Evolutionary conservation across 2,113 vertebrate species (phyloP), one percentile per base, ranked within the genome.

Genomic region (Turdus rufiventris): DNA sequence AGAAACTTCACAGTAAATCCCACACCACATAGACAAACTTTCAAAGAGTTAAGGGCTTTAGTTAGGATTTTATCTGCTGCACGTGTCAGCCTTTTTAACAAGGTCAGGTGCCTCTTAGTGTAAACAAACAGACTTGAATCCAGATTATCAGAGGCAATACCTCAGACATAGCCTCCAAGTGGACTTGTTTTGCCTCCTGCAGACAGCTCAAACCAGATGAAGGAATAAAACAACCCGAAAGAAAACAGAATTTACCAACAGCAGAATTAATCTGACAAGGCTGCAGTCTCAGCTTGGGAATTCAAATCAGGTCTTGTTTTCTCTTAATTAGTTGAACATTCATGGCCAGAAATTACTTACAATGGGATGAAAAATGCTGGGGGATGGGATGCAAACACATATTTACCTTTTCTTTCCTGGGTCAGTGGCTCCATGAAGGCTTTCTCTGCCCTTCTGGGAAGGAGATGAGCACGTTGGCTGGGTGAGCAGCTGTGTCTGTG

Each of bases 391-490:
- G 62, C 20, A 88, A 72, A 38, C 11, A 19, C 5, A 8, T 0
- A 0, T 42, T 72, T 79, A 56, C 25, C 29, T 36, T 63, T 23
- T 54, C 7, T n/a, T 21, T 63, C 12, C 23, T n/a, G n/a, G 14
- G 18, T 51, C 47, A 45, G 48, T 6, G 4, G 29, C 40, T 66
- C 21, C 1, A 3, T 40, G 34, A 68, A 62, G 67, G 48, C 58
- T 92, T 80, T 76, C 1, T 1, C 10, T 66, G 10, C 7, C 53
- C 10, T 3, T 8, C 34, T 14, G 19, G 48, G 42, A 88, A 71
- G 3, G 28, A 28, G 1, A 8, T 6, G 53, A 29, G 4, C 3
- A 1, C 1, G n/a, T 17, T 0, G 5, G 15, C 38, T 34, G 58
- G 36, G 24, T 24, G 50, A 57, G 45, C 28, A n/a, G 14, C 38